Conservation (phyloP, 2,113 vertebrate genomes). For the Callionymus lyra region DNA sequence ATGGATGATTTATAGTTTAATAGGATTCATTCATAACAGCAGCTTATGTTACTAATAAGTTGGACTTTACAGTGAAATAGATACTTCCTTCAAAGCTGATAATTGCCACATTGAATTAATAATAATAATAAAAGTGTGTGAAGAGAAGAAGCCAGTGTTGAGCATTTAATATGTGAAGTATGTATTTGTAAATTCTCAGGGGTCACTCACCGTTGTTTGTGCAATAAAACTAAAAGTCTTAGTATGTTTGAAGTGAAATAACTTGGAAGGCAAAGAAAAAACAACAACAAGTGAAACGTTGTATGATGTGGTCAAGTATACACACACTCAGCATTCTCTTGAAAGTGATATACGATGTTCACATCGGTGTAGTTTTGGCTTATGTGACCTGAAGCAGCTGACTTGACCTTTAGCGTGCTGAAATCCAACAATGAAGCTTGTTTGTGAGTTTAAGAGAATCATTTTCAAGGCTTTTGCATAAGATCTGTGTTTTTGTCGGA, state of each 20-base stretch:
- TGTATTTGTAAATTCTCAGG: no score
- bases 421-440: slow-evolving; percentile 6
- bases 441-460: slow-evolving; percentile 3
- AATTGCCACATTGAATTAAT: no score
- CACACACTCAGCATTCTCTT: slow-evolving; percentile 30
- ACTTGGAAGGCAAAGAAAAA: no score
- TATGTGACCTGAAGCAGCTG: slow-evolving; percentile 11
- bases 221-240: no score
- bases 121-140: no score
- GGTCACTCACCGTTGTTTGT: no score
- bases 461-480: slow-evolving; percentile 12
- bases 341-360: slow-evolving; percentile 11
- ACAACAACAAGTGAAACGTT: background rate
- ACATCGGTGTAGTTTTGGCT: slow-evolving; percentile 19
- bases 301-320: slow-evolving; percentile 10
- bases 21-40: slow-evolving; percentile 25
- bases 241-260: slow-evolving; percentile 20
- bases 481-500: slow-evolving; percentile 9
- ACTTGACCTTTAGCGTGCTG: slow-evolving; percentile 9
- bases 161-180: no score
- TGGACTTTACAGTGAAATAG: slow-evolving; percentile 8
- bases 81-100: no score
- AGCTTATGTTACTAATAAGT: slow-evolving; percentile 23
- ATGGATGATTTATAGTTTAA: no score
- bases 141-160: no score